These are phyloP conservation scores for Atopsyche davidsoni DNA, from an alignment of 1,140 invertebrate species.

Conservation along the genomic window DNA sequence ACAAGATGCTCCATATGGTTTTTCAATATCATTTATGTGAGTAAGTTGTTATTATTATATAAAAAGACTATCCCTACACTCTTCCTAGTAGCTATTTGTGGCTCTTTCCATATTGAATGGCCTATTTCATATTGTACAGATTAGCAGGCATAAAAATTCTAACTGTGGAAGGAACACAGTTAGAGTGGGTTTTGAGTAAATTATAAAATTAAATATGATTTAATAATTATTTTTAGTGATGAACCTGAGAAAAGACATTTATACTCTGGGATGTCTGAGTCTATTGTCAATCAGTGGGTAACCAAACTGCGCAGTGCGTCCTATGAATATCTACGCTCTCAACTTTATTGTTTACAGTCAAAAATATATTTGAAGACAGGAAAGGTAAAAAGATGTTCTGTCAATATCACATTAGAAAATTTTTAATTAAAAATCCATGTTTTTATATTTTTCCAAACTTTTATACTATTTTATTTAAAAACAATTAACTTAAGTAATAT, in stretches of 20 bases:
- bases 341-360: conserved; percentile 52
- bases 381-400: conserved; percentile 38
- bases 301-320: conserved; percentile 52
- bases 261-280: conserved; percentile 57
- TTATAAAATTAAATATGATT: not conserved
- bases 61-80: not conserved
- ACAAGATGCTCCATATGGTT: conserved; percentile 57
- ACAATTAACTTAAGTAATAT: not conserved
- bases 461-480: not conserved
- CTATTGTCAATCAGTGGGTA: conserved; percentile 57
- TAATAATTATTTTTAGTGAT: conserved; percentile 43
- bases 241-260: conserved; percentile 61
- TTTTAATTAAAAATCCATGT: not conserved
- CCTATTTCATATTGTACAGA: too few relatives aligned
- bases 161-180: too few relatives aligned
- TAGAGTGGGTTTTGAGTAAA: too few relatives aligned
- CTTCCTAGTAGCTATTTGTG: too few relatives aligned
- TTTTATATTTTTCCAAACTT: not conserved
- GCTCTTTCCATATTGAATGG: too few relatives aligned
- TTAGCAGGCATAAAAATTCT: too few relatives aligned
- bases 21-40: conserved; percentile 57
- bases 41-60: conserved; percentile 28
- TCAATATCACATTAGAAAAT: conserved; percentile 1
- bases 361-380: conserved; percentile 54
- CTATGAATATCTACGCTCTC: conserved; percentile 55